Evolutionary conservation across 2,113 vertebrate genomes (phyloP).

Genomic region (Sinosuthora webbiana): DNA sequence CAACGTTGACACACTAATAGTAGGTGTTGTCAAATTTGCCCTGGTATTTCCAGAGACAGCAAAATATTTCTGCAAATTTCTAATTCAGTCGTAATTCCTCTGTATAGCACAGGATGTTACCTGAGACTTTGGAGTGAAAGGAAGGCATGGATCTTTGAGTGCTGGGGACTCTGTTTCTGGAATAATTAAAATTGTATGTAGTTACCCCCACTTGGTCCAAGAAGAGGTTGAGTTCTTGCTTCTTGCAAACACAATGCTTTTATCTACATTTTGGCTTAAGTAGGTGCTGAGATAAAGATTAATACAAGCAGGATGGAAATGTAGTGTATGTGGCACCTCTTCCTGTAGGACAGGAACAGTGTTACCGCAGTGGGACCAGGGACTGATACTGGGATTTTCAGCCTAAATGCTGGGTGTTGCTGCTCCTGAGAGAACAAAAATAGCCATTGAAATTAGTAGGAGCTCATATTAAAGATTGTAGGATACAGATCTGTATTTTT

Average conservation of each 20-base stretch:
- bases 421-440: neutral
- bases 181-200: neutral
- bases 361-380: neutral
- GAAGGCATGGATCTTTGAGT: neutral
- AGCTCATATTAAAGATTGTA: neutral
- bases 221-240: constrained; percentile 5
- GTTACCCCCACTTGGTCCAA: neutral
- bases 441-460: neutral
- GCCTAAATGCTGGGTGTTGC: neutral
- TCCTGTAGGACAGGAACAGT: neutral
- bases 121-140: neutral
- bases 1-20: neutral
- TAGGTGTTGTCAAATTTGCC: neutral
- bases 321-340: neutral
- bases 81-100: neutral
- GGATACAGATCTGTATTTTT: neutral
- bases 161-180: neutral
- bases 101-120: neutral
- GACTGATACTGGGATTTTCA: neutral
- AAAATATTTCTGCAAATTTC: neutral
- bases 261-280: constrained; percentile 24
- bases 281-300: constrained; percentile 49
- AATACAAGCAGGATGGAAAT: neutral
- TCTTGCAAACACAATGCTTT: constrained; percentile 2
- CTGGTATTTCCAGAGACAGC: neutral